A percentile compares a stretch with the other conserved stretches of the same genome.
phyloP scores from a whole-genome alignment of 1,140 invertebrate species.

The Bombus sibiricus region DNA sequence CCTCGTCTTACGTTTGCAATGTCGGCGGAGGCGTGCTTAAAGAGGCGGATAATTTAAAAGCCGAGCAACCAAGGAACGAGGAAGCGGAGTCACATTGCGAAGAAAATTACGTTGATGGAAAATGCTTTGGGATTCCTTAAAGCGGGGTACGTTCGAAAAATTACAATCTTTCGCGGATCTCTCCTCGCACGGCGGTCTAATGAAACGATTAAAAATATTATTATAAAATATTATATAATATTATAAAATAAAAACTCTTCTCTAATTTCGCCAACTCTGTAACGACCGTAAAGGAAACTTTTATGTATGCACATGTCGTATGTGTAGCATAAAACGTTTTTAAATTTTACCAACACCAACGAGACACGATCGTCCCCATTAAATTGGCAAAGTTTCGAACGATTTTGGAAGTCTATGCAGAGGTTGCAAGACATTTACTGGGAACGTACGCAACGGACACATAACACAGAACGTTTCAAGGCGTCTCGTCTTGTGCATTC shows the following conservation, averaged over 20 bases:
- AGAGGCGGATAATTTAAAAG: slow-evolving; percentile 52
- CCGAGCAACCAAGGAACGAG: slow-evolving; percentile 12
- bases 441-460: too few species aligned
- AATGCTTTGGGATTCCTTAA: slow-evolving; percentile 40
- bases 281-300: too few species aligned
- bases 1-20: slow-evolving; percentile 33
- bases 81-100: slow-evolving; percentile 36
- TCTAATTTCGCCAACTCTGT: background rate
- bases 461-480: too few species aligned
- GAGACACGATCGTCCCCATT: too few species aligned
- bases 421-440: too few species aligned
- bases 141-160: slow-evolving; percentile 30
- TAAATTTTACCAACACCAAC: background rate
- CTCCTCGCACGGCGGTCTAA: background rate
- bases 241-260: too few species aligned
- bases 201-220: background rate
- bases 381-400: background rate
- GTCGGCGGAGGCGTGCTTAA: slow-evolving; percentile 40
- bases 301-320: background rate
- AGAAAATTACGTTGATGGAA: slow-evolving; percentile 51
- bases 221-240: too few species aligned
- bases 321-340: background rate
- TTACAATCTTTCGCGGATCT: slow-evolving; percentile 24
- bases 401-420: background rate
- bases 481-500: too few species aligned